Base-by-base conservation (phyloP, 1,140 invertebrate species). In the Asbolus verrucosus region DNA sequence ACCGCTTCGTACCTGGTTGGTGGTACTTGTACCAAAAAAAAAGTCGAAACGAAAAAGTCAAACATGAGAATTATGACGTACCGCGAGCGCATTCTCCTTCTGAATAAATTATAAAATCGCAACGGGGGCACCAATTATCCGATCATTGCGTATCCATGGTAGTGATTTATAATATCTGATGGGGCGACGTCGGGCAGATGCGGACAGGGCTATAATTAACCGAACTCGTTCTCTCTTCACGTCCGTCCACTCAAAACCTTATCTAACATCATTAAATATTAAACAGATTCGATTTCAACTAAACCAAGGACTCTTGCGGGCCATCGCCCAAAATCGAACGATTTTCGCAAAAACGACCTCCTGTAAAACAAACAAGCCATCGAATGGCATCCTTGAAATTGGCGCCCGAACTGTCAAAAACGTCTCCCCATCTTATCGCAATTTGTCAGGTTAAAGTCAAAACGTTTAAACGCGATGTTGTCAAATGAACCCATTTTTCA, bases 61-160 rank as follows among this genome's bases (percentile, higher is more conserved):
- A 27, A 24, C 6, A 54, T 2, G 11, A 27, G 27, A 54, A 24
- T 27, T 24, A 54, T 13, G 11, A 43, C 15, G 39, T 4, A 43
- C 39, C 39, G 39, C 39, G 39, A 43, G 39, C 39, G 9, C 39
- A 43, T 43, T 43, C 39, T 39, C 61, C 19, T 69, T 24, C 30
- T 66, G 65, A 71, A 74, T 74, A 74, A 74, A 72, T 74, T 74
- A 72, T 70, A 33, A 68, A 74, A 69, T 74, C 70, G 43, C 73
- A 74, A 74, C 73, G 70, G 73, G 73, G 73, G 73, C 73, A 72
- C 70, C 70, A 74, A 74, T 74, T 74, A 74, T 69, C 36, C 67
- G 66, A 72, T 72, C 65, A 74, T 72, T 74, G 73, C 73, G 73
- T 74, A 74, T 67, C 70, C 70, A 69, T 68, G 67, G 69, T 69